A percentile compares a stretch with the other conserved stretches of the same genome.
Evolutionary conservation across 1,140 invertebrate species (phyloP).

Genomic region (Orius insidiosus): DNA sequence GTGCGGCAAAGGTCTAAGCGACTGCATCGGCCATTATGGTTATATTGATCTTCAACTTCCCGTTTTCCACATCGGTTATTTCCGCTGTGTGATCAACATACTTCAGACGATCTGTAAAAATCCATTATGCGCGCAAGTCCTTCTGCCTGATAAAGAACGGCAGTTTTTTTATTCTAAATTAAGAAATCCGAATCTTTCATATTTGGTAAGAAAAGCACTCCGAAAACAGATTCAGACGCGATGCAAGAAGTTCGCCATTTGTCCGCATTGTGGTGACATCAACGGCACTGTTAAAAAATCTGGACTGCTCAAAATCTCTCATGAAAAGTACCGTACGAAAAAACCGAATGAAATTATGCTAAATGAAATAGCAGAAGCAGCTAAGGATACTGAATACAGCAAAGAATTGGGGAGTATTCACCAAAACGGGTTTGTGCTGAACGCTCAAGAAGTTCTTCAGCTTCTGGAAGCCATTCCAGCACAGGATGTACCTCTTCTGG

Average conservation of each 20-base stretch:
- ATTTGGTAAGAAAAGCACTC: constrained; percentile 63
- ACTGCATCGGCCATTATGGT: constrained; percentile 96
- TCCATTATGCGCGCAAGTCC: constrained; percentile 46
- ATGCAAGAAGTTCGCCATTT: constrained; percentile 60
- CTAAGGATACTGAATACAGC: constrained; percentile 35
- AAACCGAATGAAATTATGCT: constrained; percentile 47
- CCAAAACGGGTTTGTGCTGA: constrained; percentile 30
- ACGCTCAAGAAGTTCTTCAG: constrained; percentile 41
- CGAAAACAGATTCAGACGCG: constrained; percentile 64
- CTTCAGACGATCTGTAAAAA: constrained; percentile 94
- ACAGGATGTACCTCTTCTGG: constrained; percentile 71
- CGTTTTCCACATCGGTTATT: constrained; percentile 96
- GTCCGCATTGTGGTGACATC: constrained; percentile 51
- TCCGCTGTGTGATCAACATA: constrained; percentile 75
- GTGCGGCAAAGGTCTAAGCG: constrained; percentile 75
- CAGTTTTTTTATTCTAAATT: constrained; percentile 40
- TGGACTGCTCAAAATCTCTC: constrained; percentile 75
- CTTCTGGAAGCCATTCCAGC: constrained; percentile 65
- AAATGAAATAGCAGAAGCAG: constrained; percentile 38
- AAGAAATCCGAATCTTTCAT: constrained; percentile 61
- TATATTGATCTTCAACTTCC: constrained; percentile 91
- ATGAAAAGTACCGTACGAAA: constrained; percentile 70
- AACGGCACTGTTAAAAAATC: constrained; percentile 83
- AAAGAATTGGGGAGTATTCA: constrained; percentile 38
- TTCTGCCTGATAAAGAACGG: constrained; percentile 47